phyloP scores from a whole-genome alignment of 2,888 invertebrate species.

The Lithosia quadra region DNA sequence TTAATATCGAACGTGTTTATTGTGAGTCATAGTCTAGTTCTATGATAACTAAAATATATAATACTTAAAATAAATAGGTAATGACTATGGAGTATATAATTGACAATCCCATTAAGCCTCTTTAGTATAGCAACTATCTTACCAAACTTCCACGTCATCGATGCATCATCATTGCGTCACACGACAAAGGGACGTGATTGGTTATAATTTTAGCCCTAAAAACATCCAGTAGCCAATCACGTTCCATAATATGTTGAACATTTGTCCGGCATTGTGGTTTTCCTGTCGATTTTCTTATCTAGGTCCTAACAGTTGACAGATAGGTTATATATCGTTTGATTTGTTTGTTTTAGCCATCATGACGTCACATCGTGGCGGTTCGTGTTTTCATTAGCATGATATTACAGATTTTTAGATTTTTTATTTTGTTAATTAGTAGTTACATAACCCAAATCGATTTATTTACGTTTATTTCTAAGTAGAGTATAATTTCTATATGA shows the following conservation, averaged over 20 bases:
- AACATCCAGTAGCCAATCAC: too few relatives aligned
- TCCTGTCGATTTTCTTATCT: neutral
- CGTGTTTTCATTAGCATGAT: neutral
- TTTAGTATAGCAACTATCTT: neutral
- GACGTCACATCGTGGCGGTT: constrained; percentile 3
- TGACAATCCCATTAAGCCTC: neutral
- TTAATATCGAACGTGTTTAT: neutral
- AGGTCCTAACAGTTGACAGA: neutral
- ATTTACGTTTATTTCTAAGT: neutral
- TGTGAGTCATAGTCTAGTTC: neutral
- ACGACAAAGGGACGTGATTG: neutral
- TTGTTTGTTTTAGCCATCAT: neutral
- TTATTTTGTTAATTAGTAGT: neutral
- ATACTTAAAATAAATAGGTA: too few relatives aligned
- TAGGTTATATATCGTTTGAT: neutral
- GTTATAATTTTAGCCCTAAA: too few relatives aligned
- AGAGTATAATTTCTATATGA: neutral
- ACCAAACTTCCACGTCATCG: neutral
- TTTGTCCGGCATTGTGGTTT: neutral
- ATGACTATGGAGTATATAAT: neutral
- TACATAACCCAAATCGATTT: neutral
- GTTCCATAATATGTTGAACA: neutral
- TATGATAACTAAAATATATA: too few relatives aligned
- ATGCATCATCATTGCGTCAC: neutral
- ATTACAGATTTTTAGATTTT: neutral